Evolutionary conservation across 2,113 vertebrate species (phyloP), one percentile per base, ranked within the genome.

Genomic region (Peucedramus taeniatus): DNA sequence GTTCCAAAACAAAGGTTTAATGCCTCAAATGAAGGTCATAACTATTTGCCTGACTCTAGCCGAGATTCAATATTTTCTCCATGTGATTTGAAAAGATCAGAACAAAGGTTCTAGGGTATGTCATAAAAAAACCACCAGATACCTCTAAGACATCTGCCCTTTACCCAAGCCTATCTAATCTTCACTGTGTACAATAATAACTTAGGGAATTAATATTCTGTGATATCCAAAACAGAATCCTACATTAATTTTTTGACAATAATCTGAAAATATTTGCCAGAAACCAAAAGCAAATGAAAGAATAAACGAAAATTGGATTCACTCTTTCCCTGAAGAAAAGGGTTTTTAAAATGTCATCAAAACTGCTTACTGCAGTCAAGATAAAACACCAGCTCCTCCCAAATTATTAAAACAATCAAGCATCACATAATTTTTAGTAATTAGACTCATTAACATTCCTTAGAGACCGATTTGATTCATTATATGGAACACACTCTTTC

Each of bases 381-480:
- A 89, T 95, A 87, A 77, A 97, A 93, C 84, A 95, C 30, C 94
- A 96, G 71, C 77, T 94, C 92, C 95, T 97, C 81, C 69, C 89
- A 92, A 97, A 97, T 95, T 97, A 97, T 95, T 97, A 95, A 94
- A 97, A 97, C 66, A 96, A 96, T 96, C 90, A 97, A 96, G 83
- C 47, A 96, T 60, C 91, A 87, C 83, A 94, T 87, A 86, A 97
- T 97, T 97, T 97, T 94, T 72, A 86, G 83, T 94, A 97, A 97
- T 97, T 97, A 96, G 42, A 78, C 68, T 97, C 84, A 98, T 97
- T 96, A 97, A 90, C 83, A 96, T 97, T 89, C 94, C 87, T 96
- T 80, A 69, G 94, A 96, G 93, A 91, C 51, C 70, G 85, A 95
- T 97, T 95, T 82, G 57, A 93, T 97, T 95, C 81, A 87, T 94